Evolutionary conservation across 2,888 invertebrate species (phyloP), one percentile per base, ranked within the genome.

Genomic region (Idaea dimidiata): DNA sequence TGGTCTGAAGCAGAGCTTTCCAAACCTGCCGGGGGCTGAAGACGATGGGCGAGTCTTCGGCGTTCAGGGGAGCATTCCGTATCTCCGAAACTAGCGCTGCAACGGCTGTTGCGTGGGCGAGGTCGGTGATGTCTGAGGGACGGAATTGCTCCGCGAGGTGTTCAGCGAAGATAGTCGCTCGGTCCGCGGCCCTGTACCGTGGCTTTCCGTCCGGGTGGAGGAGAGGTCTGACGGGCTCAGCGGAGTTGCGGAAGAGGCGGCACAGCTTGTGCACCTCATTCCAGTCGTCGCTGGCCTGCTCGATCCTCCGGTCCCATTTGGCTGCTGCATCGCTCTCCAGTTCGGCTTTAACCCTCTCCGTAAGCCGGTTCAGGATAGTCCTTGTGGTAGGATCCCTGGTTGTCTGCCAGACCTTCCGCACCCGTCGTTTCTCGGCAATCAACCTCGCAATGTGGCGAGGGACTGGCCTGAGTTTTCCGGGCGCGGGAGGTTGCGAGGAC

Each of bases 121-220:
- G 16, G 16, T n/a, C 1, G 1, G n/a, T 1, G 6, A 32, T 0
- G 5, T 54, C 31, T 18, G 54, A 17, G 0, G 17, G 54, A 0
- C 1, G 3, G 43, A 59, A 59, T 10, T 59, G 59, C 8, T 2
- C 7, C 16, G 54, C 59, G 0, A 59, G 31, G 16, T 59, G 59
- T 6, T n/a, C 54, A 2, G 59, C 59, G 4, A 59, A 17, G 6
- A 59, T 10, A n/a, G 54, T 31, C 24, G 59, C 59, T 24, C 59
- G 4, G 8, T 54, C 54, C 16, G 6, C 5, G 24, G 59, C n/a
- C 8, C 16, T 14, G 18, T 59, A 59, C 1, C 33, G 3, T 1
- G 33, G 33, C 1, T 7, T 10, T 6, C 33, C 33, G 33, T 33
- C 33, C 5, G 5, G 3, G 7, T 33, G 33, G 1, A 33, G 7